Evolutionary conservation across 2,797 vertebrate species (phyloP).

Genomic region (Hydrophis major): DNA sequence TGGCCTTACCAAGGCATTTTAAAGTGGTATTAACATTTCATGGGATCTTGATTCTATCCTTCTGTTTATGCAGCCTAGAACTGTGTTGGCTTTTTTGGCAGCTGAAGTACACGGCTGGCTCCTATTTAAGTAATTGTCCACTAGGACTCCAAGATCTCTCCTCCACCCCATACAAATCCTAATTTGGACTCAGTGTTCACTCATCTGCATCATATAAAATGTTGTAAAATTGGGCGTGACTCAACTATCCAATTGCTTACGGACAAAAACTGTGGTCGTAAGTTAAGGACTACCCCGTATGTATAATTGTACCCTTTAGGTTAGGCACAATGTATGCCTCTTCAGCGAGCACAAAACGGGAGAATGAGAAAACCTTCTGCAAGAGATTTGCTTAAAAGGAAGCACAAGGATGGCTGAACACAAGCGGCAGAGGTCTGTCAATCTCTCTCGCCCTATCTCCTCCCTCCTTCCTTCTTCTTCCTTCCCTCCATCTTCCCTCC

Average conservation of each 20-base stretch:
- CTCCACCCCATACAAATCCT: background rate
- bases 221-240: background rate
- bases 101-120: too few relatives aligned
- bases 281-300: background rate
- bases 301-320: constrained; percentile 71
- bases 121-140: too few relatives aligned
- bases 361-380: too few relatives aligned
- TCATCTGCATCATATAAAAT: background rate
- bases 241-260: background rate
- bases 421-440: background rate
- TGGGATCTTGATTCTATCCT: too few relatives aligned
- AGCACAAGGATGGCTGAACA: background rate
- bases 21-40: too few relatives aligned
- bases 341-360: background rate
- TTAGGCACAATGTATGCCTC: constrained; percentile 47
- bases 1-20: too few relatives aligned
- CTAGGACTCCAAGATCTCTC: too few relatives aligned
- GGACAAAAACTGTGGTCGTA: background rate
- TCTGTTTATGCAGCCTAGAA: too few relatives aligned
- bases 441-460: background rate
- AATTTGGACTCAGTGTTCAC: background rate
- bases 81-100: too few relatives aligned
- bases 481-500: background rate
- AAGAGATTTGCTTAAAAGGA: background rate
- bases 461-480: background rate